A percentile compares a stretch with the other conserved stretches of the same genome.
Conservation (phyloP, 2,888 invertebrate genomes). For the Heteropelma amictum region DNA sequence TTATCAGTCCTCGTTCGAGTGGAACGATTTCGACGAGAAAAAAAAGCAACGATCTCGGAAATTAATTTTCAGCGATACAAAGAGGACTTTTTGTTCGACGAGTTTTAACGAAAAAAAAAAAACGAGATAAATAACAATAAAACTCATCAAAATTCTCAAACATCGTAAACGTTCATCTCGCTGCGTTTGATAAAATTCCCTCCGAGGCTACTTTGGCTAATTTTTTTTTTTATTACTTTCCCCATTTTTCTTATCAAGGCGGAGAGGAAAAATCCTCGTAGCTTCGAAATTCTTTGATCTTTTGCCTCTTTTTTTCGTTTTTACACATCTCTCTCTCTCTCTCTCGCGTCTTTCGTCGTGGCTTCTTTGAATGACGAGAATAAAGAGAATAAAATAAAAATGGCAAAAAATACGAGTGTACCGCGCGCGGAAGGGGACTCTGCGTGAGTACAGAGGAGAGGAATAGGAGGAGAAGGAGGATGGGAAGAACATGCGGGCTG, state of each 20-base stretch:
- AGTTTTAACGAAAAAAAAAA: no score
- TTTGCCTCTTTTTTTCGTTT: not conserved
- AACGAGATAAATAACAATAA: no score
- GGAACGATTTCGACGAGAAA: no score
- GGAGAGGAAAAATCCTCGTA: not conserved
- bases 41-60: no score
- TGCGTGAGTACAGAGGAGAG: not conserved
- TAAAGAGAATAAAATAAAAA: not conserved
- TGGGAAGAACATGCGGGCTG: conserved; percentile 33
- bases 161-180: no score
- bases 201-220: no score
- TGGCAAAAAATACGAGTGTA: not conserved
- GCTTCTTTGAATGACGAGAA: conserved; percentile 42
- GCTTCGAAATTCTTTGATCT: conserved; percentile 43
- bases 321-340: not conserved
- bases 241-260: not conserved
- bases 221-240: not conserved
- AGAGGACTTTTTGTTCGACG: no score
- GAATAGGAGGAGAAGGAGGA: not conserved
- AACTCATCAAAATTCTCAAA: no score
- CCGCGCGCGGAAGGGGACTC: not conserved
- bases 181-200: no score
- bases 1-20: no score
- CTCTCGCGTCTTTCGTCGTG: not conserved
- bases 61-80: no score